phyloP scores from a whole-genome alignment of 2,113 vertebrate species.

The Puma concolor region DNA sequence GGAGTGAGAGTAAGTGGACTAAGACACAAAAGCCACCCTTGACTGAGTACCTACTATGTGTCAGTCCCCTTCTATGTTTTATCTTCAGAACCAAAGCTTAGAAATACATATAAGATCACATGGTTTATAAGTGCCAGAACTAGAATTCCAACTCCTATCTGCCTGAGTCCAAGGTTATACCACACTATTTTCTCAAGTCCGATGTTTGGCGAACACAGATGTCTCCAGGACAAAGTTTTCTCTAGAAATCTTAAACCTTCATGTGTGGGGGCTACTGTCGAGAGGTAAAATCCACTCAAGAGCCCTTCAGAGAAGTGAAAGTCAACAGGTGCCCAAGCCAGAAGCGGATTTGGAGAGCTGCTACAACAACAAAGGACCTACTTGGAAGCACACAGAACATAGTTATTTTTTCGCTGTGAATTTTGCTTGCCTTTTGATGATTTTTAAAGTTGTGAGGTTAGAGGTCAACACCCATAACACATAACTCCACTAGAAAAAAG shows the following conservation, averaged over 20 bases:
- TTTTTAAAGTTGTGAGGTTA: not conserved
- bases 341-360: not conserved
- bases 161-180: not conserved
- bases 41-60: not conserved
- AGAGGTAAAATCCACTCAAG: not conserved
- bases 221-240: not conserved
- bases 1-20: not conserved
- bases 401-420: not conserved
- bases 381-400: too few species aligned
- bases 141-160: not conserved
- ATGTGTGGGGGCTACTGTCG: not conserved
- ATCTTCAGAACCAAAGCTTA: not conserved
- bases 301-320: not conserved
- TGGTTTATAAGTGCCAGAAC: not conserved
- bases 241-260: not conserved
- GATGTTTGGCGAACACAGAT: not conserved
- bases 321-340: not conserved
- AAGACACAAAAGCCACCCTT: not conserved
- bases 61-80: not conserved
- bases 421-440: not conserved
- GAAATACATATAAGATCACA: not conserved
- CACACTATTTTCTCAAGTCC: not conserved
- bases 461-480: not conserved
- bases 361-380: accelerated
- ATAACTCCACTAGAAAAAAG: not conserved